Conservation (phyloP, 2,113 vertebrate species). For the Indicator indicator region DNA sequence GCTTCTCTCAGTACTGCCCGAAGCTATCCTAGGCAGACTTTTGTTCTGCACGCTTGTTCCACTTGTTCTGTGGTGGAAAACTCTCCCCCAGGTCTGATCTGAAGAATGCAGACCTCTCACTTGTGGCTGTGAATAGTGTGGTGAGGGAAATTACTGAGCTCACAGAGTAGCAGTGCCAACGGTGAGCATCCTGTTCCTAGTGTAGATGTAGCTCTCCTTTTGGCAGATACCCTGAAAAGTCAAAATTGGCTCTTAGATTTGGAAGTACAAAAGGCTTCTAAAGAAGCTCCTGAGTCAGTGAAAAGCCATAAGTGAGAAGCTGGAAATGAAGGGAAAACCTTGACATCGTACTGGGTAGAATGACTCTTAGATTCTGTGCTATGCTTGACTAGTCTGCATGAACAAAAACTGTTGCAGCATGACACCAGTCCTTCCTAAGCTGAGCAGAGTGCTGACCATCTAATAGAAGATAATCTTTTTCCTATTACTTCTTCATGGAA, state of each 20-base stretch:
- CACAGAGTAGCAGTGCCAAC: fast-evolving
- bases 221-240: fast-evolving
- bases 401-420: neutral
- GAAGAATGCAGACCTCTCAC: neutral
- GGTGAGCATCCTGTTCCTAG: neutral
- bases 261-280: neutral
- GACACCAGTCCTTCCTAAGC: neutral
- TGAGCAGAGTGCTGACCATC: neutral
- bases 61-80: neutral
- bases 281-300: neutral
- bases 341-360: neutral
- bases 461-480: neutral
- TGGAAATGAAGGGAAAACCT: neutral
- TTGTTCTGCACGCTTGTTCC: neutral
- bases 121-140: neutral
- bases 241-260: neutral
- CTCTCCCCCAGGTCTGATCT: neutral
- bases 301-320: neutral
- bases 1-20: neutral
- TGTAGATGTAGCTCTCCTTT: neutral
- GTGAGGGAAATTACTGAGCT: neutral
- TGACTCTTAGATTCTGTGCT: neutral
- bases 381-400: neutral
- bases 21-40: neutral
- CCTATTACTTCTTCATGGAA: neutral